Conservation (phyloP, 2,888 invertebrate genomes). For the Athalia rosae region DNA sequence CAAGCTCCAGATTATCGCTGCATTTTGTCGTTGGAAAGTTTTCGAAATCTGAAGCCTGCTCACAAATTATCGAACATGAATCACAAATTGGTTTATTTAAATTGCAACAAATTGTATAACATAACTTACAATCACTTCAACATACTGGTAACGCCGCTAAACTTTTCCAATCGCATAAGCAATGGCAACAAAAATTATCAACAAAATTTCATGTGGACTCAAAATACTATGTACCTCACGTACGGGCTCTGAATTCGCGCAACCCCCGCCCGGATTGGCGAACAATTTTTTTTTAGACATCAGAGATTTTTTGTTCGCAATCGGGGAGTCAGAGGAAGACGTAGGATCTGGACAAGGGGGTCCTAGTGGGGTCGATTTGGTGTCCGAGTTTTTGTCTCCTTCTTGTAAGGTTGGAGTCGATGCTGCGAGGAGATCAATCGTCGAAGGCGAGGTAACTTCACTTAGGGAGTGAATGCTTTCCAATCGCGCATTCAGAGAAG, state of each 20-base stretch:
- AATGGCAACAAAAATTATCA: slow-evolving; percentile 21
- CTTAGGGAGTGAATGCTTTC: neutral
- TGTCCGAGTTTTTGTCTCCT: neutral
- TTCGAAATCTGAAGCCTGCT: slow-evolving; percentile 15
- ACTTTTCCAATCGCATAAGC: slow-evolving; percentile 14
- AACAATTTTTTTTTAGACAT: neutral
- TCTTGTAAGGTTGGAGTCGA: slow-evolving; percentile 12
- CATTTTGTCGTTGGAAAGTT: neutral
- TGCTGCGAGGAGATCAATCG: slow-evolving; percentile 8
- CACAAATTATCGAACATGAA: neutral
- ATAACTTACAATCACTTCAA: neutral
- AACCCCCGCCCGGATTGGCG: neutral
- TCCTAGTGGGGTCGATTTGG: neutral
- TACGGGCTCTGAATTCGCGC: neutral
- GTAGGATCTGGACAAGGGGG: neutral
- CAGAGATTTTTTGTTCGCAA: neutral
- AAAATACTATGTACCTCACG: slow-evolving; percentile 18
- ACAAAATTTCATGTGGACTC: slow-evolving; percentile 19
- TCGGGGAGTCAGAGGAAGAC: neutral
- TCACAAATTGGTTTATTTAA: slow-evolving; percentile 18
- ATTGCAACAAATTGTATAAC: neutral
- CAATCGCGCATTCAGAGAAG: neutral
- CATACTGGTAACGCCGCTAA: neutral
- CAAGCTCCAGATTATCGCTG: neutral
- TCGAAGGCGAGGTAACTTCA: neutral